These are phyloP conservation scores for Pagetopsis macropterus DNA, from an alignment of 2,797 vertebrate species.

Conservation along the genomic window DNA sequence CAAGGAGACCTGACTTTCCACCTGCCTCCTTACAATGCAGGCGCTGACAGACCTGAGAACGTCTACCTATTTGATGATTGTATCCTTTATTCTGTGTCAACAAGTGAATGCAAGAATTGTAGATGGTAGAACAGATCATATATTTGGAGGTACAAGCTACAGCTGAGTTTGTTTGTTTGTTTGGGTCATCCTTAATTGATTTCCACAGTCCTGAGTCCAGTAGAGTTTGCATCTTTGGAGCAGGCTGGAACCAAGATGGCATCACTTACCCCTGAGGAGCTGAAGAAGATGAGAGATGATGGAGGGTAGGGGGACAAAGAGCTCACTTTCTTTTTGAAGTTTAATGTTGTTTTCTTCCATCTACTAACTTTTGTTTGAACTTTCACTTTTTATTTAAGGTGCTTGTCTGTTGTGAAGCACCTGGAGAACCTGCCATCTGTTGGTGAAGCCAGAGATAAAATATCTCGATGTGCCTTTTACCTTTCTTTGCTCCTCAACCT, in stretches of 20 bases:
- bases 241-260: slow-evolving; percentile 83
- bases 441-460: slow-evolving; percentile 79
- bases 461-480: slow-evolving; percentile 88
- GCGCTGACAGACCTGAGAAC: slow-evolving; percentile 83
- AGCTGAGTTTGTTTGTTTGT: slow-evolving; percentile 1
- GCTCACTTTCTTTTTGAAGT: background rate
- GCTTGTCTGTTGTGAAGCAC: slow-evolving; percentile 82
- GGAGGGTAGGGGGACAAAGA: slow-evolving; percentile 77
- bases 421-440: slow-evolving; percentile 82
- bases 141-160: background rate
- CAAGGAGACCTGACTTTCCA: slow-evolving; percentile 79
- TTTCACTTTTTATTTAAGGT: slow-evolving; percentile 57
- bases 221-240: slow-evolving; percentile 85
- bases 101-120: background rate
- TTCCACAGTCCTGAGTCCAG: slow-evolving; percentile 85
- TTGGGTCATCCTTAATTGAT: slow-evolving; percentile 50
- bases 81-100: slow-evolving; percentile 86
- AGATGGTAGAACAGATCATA: background rate
- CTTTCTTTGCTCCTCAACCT: slow-evolving; percentile 88
- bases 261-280: slow-evolving; percentile 81
- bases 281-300: slow-evolving; percentile 84
- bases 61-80: slow-evolving; percentile 91
- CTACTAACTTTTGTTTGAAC: slow-evolving; percentile 1
- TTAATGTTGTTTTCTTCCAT: background rate
- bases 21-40: slow-evolving; percentile 87